Percentiles rank a stretch among this genome's conserved stretches.
Conservation (phyloP, 2,113 vertebrate genomes). For the Myrmecophaga tridactyla region DNA sequence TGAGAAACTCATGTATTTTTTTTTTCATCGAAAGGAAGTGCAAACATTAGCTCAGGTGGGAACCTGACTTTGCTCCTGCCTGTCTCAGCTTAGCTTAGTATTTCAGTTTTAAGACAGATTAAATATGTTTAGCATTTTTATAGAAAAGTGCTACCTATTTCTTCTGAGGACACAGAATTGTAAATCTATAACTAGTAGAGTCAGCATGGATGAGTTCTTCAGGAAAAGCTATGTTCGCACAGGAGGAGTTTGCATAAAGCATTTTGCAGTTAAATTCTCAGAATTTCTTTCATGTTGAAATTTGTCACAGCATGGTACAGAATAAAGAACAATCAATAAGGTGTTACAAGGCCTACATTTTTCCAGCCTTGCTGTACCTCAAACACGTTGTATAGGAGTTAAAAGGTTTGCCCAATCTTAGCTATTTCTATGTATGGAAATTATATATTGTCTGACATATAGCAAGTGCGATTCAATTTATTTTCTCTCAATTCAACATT, state of each 20-base stretch:
- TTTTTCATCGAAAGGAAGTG: conserved; percentile 19
- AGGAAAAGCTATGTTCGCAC: conserved; percentile 54
- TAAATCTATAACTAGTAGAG: conserved; percentile 64
- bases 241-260: conserved; percentile 31
- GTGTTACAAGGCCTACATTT: conserved; percentile 48
- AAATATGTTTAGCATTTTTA: conserved; percentile 55
- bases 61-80: conserved; percentile 12
- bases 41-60: conserved; percentile 42
- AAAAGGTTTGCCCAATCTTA: conserved; percentile 38
- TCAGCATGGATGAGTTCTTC: conserved; percentile 42
- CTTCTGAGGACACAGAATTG: conserved; percentile 48
- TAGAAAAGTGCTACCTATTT: conserved; percentile 44
- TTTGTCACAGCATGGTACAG: conserved; percentile 38
- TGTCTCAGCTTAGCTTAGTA: conserved; percentile 53
- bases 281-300: conserved; percentile 58
- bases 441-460: conserved; percentile 44
- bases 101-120: conserved; percentile 62
- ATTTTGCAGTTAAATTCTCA: conserved; percentile 53
- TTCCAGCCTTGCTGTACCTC: conserved; percentile 41
- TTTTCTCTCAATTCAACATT: conserved; percentile 41
- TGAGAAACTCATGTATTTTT: conserved; percentile 3
- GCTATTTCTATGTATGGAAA: conserved; percentile 53
- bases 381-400: conserved; percentile 25
- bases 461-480: conserved; percentile 23
- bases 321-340: conserved; percentile 45